A percentile compares a stretch with the other conserved stretches of the same genome.
These are phyloP conservation scores for Bos javanicus DNA, from an alignment of 2,113 vertebrate genomes.

Conservation along the genomic window DNA sequence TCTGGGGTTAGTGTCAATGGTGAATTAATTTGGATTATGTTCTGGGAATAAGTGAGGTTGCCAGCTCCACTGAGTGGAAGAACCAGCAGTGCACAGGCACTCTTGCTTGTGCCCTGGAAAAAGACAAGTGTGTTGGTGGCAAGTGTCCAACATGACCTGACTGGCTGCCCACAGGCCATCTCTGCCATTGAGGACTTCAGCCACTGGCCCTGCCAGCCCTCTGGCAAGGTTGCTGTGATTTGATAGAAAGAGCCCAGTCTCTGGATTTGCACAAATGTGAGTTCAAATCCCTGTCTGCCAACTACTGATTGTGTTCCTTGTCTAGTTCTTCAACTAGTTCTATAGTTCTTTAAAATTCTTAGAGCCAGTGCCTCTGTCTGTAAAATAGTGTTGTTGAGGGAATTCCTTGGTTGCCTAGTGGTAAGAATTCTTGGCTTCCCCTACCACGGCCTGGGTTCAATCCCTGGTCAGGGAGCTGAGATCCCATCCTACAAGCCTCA, in stretches of 20 bases:
- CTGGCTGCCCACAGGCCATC: background rate
- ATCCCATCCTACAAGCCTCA: background rate
- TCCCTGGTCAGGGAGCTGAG: background rate
- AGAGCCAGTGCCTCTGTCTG: background rate
- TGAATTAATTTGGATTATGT: background rate
- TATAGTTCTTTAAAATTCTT: background rate
- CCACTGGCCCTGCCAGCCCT: background rate
- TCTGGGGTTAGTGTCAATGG: background rate
- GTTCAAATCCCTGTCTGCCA: constrained; percentile 1
- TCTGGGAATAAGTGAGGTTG: background rate
- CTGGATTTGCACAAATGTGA: background rate
- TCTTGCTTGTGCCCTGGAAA: background rate
- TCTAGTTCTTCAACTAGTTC: background rate
- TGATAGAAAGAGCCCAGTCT: constrained; percentile 26
- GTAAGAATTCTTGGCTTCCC: background rate
- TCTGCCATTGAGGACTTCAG: background rate
- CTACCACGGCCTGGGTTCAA: background rate
- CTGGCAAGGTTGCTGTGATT: background rate
- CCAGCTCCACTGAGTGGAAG: background rate
- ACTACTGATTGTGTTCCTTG: background rate
- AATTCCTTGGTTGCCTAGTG: background rate
- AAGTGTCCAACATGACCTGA: background rate
- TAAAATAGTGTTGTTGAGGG: background rate
- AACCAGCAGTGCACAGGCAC: background rate
- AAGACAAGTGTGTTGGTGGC: background rate